Evolutionary conservation across 2,113 vertebrate genomes (phyloP), one percentile per base, ranked within the genome.

Genomic region (Myanophis thanlyinensis): DNA sequence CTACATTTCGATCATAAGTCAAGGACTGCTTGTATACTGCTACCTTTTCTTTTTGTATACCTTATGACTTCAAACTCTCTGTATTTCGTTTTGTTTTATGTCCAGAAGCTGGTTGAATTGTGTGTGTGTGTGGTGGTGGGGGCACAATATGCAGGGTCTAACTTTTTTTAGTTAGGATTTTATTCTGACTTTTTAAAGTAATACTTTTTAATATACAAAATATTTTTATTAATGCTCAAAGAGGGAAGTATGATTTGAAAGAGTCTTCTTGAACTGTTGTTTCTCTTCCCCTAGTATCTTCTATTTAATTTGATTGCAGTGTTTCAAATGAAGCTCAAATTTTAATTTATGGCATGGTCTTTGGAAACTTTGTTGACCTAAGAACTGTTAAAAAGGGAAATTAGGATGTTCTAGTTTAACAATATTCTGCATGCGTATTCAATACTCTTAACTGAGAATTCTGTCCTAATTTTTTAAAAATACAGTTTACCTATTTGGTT

Each of bases 111-210:
- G 54, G 25, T 7, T 25, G 5, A 1, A 46, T 15, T 15, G 3
- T n/a, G n/a, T n/a, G n/a, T n/a, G n/a, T n/a, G n/a, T n/a, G n/a
- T n/a, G n/a, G n/a, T n/a, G 54, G 49, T 7, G 35, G 30, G 27
- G 35, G 4, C n/a, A n/a, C n/a, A n/a, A n/a, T 62, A 11, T 20
- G 54, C 47, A 44, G 27, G 3, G 1, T 3, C 27, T 3, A 9
- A 56, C n/a, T 25, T 15, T 62, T 5, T 8, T 20, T 67, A 46
- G 10, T 6, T 80, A 2, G 3, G 20, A 89, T 59, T 88, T 54
- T 62, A 4, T 51, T 85, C 90, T 87, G 88, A 73, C 80, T 91
- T 8, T 15, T 95, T 94, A 84, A 62, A 89, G 22, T 22, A 35
- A 47, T 4, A 44, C 4, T n/a, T 52, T n/a, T n/a, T 35, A 88